A percentile compares a stretch with the other conserved stretches of the same genome.
These are phyloP conservation scores for Enteromius thamalakanensis DNA, from an alignment of 2,797 vertebrate species.

Conservation along the genomic window DNA sequence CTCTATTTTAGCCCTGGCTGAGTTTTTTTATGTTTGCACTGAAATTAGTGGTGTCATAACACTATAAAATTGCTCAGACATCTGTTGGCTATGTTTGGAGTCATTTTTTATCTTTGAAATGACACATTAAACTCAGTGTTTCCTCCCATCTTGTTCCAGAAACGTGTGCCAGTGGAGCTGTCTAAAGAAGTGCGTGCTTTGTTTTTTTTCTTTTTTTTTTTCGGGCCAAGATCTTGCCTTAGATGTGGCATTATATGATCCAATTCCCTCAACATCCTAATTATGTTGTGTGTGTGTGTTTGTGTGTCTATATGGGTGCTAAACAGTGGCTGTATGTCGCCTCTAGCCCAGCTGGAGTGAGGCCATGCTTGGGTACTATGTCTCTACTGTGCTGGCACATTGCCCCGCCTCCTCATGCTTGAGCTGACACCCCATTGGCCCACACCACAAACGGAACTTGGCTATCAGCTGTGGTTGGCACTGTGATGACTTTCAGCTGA, in stretches of 20 bases:
- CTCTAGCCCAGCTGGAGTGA: conserved; percentile 76
- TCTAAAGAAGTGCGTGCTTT: conserved; percentile 76
- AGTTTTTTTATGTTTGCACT: conserved; percentile 61
- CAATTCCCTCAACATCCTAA: conserved; percentile 71
- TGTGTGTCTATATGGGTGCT: conserved; percentile 57
- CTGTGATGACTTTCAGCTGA: conserved; percentile 32
- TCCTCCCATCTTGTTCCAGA: conserved; percentile 70
- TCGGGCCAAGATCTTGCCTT: conserved; percentile 74
- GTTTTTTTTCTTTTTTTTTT: conserved; percentile 69
- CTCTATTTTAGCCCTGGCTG: conserved; percentile 69
- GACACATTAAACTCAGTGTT: conserved; percentile 79
- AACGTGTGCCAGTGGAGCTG: conserved; percentile 71
- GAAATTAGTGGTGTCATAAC: conserved; percentile 69
- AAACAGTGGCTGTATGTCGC: conserved; percentile 75
- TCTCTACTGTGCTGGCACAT: conserved; percentile 52
- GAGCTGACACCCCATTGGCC: conserved; percentile 54
- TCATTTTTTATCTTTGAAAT: conserved; percentile 79
- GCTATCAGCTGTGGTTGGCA: conserved; percentile 47
- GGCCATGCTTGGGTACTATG: conserved; percentile 66
- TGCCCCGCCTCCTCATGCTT: conserved; percentile 52
- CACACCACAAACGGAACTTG: conserved; percentile 45
- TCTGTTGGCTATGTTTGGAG: conserved; percentile 76
- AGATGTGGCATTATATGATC: conserved; percentile 77
- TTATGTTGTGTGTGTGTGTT: conserved; percentile 69
- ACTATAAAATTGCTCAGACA: conserved; percentile 76